phyloP scores from a whole-genome alignment of 2,888 invertebrate species.

The Drosophila histrio region DNA sequence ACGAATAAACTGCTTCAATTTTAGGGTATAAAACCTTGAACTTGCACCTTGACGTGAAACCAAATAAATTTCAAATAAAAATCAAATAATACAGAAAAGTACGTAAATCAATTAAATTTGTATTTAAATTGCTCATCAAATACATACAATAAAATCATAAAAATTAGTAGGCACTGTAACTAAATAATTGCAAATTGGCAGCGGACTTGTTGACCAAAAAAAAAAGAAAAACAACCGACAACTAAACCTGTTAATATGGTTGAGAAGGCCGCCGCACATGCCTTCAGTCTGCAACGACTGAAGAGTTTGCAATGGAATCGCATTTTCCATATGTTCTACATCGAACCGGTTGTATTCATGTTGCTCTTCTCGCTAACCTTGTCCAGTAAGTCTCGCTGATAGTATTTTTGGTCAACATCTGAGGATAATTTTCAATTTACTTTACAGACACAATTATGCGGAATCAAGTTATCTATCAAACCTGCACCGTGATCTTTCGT shows the following conservation, averaged over 20 bases:
- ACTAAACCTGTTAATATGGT: slow-evolving; percentile 61
- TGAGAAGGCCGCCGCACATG: slow-evolving; percentile 52
- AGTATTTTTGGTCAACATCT: background rate
- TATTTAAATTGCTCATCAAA: too few species aligned
- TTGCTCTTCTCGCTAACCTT: slow-evolving; percentile 80
- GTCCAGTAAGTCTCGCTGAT: slow-evolving; percentile 69
- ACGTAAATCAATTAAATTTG: background rate
- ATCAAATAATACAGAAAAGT: background rate
- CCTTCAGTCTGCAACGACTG: slow-evolving; percentile 57
- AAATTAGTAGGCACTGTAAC: background rate
- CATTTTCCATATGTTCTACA: slow-evolving; percentile 79
- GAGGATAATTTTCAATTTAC: background rate
- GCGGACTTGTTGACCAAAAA: background rate
- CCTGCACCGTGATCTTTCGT: slow-evolving; percentile 87
- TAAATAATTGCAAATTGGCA: background rate
- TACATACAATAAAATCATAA: background rate
- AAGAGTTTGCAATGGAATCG: slow-evolving; percentile 69
- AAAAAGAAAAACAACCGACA: too few species aligned
- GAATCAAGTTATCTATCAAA: slow-evolving; percentile 89
- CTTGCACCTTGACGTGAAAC: slow-evolving; percentile 2
- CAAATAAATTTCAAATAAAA: background rate
- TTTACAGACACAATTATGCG: slow-evolving; percentile 85
- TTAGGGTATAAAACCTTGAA: background rate
- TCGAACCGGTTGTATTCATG: slow-evolving; percentile 82
- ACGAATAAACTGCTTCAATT: background rate